Percentiles rank a stretch among this genome's conserved stretches.
Conservation (phyloP, 2,113 vertebrate genomes). For the zebrafish (Danio rerio) region DNA sequence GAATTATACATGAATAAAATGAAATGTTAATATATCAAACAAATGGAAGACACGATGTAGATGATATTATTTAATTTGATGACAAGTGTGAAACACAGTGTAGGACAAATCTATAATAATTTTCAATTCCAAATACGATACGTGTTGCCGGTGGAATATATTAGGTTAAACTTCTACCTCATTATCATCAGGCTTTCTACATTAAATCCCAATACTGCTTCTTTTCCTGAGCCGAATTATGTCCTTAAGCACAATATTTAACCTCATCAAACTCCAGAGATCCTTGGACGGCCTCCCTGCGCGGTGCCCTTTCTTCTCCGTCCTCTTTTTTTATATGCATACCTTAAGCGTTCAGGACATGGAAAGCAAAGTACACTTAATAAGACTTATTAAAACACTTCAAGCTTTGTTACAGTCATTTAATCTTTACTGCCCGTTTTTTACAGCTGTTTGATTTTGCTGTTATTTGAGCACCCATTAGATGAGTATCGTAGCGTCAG, state of each 20-base stretch:
- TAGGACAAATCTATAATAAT: neutral
- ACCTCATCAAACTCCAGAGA: neutral
- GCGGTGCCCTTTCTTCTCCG: neutral
- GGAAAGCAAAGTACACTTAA: neutral
- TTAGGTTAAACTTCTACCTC: neutral
- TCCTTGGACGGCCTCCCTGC: neutral
- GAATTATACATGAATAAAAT: no score
- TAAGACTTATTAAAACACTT: neutral
- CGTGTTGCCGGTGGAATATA: neutral
- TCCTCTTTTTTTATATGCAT: neutral
- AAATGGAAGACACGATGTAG: no score
- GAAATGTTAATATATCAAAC: no score
- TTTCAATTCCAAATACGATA: neutral
- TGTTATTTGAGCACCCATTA: neutral
- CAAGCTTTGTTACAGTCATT: neutral
- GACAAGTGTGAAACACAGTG: no score
- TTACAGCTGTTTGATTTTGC: neutral
- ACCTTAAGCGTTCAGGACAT: neutral
- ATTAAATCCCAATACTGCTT: neutral
- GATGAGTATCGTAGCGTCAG: constrained; percentile 32
- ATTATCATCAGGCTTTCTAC: constrained; percentile 2
- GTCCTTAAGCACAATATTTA: constrained; percentile 9
- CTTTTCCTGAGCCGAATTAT: neutral
- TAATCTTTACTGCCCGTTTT: neutral
- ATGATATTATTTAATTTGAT: no score